Base-by-base conservation (phyloP, 2,888 invertebrate genomes). In the Cosmopolites sordidus region DNA sequence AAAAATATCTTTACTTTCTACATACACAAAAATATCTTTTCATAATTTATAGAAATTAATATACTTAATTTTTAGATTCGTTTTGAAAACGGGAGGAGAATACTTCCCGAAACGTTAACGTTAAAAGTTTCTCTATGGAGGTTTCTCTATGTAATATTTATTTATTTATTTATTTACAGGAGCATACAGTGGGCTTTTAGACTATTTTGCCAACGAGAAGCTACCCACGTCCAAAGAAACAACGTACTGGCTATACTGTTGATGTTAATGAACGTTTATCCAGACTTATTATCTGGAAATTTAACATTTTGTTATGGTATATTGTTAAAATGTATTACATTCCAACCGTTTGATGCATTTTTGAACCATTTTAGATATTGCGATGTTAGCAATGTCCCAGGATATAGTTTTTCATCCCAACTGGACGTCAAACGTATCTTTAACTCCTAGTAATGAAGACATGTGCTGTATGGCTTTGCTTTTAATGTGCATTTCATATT, bases 181-280 rank as follows among this genome's bases (percentile, higher is more conserved):
- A 63, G 62, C 50, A 47, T 69, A 8, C 61, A 63, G 46, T 64
- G 62, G 59, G 60, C 61, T 15, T 60, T 65, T 16, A 54, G 64
- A 59, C 49, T 52, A 3, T 54, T 63, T 42, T 48, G 53, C 12
- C 44, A 47, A 12, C 58, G 58, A 17, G 58, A 60, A 40, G 45
- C 54, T 38, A 51, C 47, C 16, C 42, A 52, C 30, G 15, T 60
- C 6, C 56, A 62, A 12, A 57, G 70, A 52, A 71, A 70, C 53
- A 62, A 66, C 56, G 40, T 67, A 3, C 45, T 68, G 42, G 62
- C 62, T 4, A 62, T 68, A 48, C 47, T 66, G 15, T 18, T 69
- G 27, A 59, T 64, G 43, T 51, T 65, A 16, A 46, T 71, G 30
- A 57, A 67, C 1, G 48, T 67, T 15, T 69, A 67, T 61, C 66